Conservation (phyloP, 2,888 invertebrate species). For the Caenorhabditis panamensis region DNA sequence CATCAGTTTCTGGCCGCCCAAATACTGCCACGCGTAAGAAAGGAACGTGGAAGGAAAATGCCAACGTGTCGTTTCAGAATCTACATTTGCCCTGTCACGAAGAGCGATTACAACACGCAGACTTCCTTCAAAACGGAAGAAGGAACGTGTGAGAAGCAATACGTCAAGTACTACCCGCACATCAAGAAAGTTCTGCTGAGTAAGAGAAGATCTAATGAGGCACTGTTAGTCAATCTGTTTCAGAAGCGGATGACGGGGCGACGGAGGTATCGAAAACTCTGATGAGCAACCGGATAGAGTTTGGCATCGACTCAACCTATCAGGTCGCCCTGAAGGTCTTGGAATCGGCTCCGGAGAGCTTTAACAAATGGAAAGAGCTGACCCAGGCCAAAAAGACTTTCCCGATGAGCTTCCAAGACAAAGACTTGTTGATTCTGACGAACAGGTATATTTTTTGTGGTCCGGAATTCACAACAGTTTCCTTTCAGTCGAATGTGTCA, state of each 20-base stretch:
- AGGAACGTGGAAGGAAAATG: no score
- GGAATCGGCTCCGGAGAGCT: neutral
- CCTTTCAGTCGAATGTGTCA: constrained; percentile 46
- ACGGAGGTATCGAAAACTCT: constrained; percentile 1
- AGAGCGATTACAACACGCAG: neutral
- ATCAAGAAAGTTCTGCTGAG: constrained; percentile 21
- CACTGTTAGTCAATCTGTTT: neutral
- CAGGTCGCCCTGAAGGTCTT: neutral
- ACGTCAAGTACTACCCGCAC: constrained; percentile 46
- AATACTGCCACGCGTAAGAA: constrained; percentile 39
- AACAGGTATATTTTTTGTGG: constrained; percentile 13
- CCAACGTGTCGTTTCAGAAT: constrained; percentile 19
- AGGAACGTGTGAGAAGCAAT: constrained; percentile 15
- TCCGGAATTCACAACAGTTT: neutral
- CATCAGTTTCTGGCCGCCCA: constrained; percentile 39
- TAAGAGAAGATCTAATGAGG: neutral
- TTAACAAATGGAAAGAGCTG: neutral
- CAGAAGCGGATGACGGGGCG: neutral
- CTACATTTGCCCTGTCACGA: constrained; percentile 21
- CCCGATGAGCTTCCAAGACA: neutral
- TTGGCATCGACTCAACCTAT: neutral
- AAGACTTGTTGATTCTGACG: constrained; percentile 34
- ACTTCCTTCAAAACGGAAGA: constrained; percentile 10
- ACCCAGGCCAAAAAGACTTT: neutral
- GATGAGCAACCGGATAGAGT: constrained; percentile 29